phyloP scores from a whole-genome alignment of 2,888 invertebrate species.

The Copidosoma aretas region DNA sequence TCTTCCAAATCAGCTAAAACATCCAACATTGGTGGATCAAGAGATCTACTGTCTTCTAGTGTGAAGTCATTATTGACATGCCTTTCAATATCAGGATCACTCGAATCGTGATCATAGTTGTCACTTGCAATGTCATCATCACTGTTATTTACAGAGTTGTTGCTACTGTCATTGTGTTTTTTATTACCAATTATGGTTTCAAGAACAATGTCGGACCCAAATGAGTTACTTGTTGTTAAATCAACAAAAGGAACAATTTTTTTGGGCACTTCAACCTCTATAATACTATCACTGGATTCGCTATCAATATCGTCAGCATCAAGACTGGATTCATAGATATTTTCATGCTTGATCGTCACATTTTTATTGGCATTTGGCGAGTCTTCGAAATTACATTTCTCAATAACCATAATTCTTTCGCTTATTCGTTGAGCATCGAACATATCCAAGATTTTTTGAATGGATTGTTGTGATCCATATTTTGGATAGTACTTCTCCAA shows the following conservation, averaged over 20 bases:
- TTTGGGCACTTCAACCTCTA: slow-evolving; percentile 29
- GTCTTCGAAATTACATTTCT: not conserved
- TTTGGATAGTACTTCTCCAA: slow-evolving; percentile 33
- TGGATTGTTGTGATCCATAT: slow-evolving; percentile 26
- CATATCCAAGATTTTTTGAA: slow-evolving; percentile 37
- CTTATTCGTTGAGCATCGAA: slow-evolving; percentile 31
- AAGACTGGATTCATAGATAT: slow-evolving; percentile 1
- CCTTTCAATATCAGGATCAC: slow-evolving; percentile 37
- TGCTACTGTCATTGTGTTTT: not conserved
- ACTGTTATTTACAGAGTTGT: not conserved
- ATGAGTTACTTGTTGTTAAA: slow-evolving; percentile 25
- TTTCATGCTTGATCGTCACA: not conserved
- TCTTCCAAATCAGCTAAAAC: not conserved
- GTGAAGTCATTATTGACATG: slow-evolving; percentile 13
- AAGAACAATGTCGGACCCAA: slow-evolving; percentile 12
- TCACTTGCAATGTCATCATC: not conserved
- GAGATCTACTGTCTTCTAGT: not conserved
- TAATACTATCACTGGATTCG: slow-evolving; percentile 24
- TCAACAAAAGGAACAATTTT: slow-evolving; percentile 33
- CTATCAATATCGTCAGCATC: slow-evolving; percentile 32
- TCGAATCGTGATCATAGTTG: slow-evolving; percentile 20
- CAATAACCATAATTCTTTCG: slow-evolving; percentile 16
- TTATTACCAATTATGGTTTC: not conserved
- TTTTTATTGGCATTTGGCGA: not conserved
- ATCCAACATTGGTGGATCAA: slow-evolving; percentile 13